A percentile compares a stretch with the other conserved stretches of the same genome.
Evolutionary conservation across 2,113 vertebrate species (phyloP).

Genomic region (Dasyornis broadbenti): DNA sequence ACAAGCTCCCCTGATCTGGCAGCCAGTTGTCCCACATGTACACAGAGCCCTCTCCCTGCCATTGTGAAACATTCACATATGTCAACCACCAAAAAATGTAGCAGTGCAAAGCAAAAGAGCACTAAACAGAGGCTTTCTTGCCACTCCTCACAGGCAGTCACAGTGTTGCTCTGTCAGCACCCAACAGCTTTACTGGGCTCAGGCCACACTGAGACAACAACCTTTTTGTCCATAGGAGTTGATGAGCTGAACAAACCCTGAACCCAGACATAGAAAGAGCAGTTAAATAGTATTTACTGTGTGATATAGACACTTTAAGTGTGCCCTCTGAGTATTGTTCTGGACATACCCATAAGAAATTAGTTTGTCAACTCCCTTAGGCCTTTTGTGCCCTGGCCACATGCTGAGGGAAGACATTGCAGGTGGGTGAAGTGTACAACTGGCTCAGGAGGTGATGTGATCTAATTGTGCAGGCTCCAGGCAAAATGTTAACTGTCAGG

Average conservation of each 20-base stretch:
- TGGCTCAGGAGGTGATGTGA: background rate
- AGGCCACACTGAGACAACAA: background rate
- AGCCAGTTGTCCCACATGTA: background rate
- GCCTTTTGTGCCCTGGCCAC: background rate
- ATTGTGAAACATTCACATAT: background rate
- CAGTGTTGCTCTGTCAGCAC: background rate
- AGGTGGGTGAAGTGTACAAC: background rate
- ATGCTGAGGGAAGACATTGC: background rate
- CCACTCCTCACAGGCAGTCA: background rate
- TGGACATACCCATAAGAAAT: background rate
- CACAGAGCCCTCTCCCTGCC: background rate
- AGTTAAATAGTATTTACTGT: background rate
- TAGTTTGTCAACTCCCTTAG: background rate
- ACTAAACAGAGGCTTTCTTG: background rate
- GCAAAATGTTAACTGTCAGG: background rate
- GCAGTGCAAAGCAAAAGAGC: background rate
- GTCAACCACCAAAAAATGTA: background rate
- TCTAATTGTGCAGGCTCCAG: background rate
- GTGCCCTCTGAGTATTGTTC: background rate
- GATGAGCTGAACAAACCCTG: background rate
- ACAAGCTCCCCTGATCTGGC: background rate
- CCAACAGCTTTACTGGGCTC: background rate
- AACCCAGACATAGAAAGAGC: background rate
- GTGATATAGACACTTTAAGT: background rate
- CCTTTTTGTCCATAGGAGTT: rapidly evolving